A percentile compares a stretch with the other conserved stretches of the same genome.
These are phyloP conservation scores for Araneus ventricosus DNA, from an alignment of 1,140 invertebrate species.

Conservation along the genomic window DNA sequence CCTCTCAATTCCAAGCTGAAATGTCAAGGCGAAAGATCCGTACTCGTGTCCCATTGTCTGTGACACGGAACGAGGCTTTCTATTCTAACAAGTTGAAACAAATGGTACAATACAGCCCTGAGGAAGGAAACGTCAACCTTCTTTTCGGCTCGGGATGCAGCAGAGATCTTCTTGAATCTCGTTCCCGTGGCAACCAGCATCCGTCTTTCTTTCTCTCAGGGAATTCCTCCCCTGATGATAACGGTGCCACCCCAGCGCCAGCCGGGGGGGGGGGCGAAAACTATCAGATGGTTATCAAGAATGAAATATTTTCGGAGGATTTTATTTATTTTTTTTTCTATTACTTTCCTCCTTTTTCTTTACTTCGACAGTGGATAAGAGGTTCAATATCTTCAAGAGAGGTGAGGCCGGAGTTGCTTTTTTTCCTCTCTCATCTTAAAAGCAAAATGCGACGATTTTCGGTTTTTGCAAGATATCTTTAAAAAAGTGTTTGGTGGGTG, in stretches of 20 bases:
- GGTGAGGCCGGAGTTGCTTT: not conserved
- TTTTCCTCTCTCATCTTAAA: not conserved
- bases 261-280: not conserved
- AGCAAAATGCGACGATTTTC: not conserved
- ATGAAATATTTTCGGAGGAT: conserved; percentile 26
- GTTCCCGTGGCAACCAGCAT: not conserved
- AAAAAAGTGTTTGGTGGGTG: not conserved
- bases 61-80: not conserved
- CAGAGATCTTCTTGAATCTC: not conserved
- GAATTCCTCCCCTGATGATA: conserved; percentile 3
- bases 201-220: not conserved
- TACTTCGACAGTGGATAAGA: not conserved
- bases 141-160: not conserved
- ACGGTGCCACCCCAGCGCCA: not conserved
- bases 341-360: not conserved
- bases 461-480: not conserved
- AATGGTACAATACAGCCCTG: too few relatives aligned
- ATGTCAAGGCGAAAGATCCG: not conserved
- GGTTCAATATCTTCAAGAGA: not conserved
- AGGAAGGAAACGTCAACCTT: not conserved
- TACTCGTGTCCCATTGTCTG: not conserved
- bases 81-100: not conserved
- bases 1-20: too few relatives aligned
- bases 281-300: conserved; percentile 43
- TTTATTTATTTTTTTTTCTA: not conserved